A percentile compares a stretch with the other conserved stretches of the same genome.
These are phyloP conservation scores for Scaptodrosophila lebanonensis DNA, from an alignment of 1,140 invertebrate genomes.

Conservation along the genomic window DNA sequence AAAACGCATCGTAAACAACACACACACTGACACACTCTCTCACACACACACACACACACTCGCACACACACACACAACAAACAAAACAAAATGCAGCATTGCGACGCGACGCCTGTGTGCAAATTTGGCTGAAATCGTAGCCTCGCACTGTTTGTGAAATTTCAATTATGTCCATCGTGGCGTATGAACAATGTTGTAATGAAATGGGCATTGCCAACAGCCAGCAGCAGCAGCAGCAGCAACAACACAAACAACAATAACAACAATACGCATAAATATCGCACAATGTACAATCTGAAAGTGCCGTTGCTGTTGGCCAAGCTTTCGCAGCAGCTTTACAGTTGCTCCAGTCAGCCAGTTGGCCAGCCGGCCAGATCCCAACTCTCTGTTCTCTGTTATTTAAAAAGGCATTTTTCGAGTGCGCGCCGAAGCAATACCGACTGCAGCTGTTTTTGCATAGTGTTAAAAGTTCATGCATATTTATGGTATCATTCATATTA, in stretches of 20 bases:
- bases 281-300: conserved; percentile 29
- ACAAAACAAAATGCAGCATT: conserved; percentile 5
- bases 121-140: conserved; percentile 70
- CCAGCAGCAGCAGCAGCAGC: conserved; percentile 7
- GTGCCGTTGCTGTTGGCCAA: conserved; percentile 32
- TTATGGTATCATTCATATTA: conserved; percentile 75
- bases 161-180: conserved; percentile 74
- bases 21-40: conserved; percentile 7
- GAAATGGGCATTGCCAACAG: conserved; percentile 48
- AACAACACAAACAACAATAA: conserved; percentile 9
- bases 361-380: conserved; percentile 19
- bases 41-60: background rate
- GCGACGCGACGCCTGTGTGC: conserved; percentile 30
- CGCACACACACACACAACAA: conserved; percentile 13
- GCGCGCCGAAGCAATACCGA: background rate
- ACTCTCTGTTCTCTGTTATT: conserved; percentile 64
- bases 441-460: conserved; percentile 65
- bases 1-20: conserved; percentile 31
- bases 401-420: conserved; percentile 62
- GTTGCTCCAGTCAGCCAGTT: conserved; percentile 11
- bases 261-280: conserved; percentile 39
- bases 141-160: conserved; percentile 74
- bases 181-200: conserved; percentile 74
- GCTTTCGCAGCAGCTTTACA: conserved; percentile 19
- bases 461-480: conserved; percentile 75